Conservation (phyloP, 2,888 invertebrate species). For the Euplexia lucipara region DNA sequence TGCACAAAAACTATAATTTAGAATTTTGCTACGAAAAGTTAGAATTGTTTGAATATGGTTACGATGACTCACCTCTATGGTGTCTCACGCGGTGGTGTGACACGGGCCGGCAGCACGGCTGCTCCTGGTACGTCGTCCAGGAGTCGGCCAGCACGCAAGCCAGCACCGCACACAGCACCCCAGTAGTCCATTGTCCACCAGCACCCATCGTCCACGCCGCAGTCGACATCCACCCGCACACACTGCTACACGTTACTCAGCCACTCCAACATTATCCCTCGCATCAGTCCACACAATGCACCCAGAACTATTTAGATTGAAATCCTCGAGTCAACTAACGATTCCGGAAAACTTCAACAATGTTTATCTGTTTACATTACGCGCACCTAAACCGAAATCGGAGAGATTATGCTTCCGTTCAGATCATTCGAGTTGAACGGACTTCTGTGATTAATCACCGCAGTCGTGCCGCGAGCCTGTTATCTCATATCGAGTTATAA, state of each 20-base stretch:
- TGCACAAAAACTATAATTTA: conserved; percentile 53
- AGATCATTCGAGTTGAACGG: conserved; percentile 76
- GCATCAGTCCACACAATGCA: conserved; percentile 72
- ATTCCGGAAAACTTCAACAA: conserved; percentile 83
- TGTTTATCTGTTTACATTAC: conserved; percentile 86
- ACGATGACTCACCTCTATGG: conserved; percentile 90
- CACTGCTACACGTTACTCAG: conserved; percentile 69
- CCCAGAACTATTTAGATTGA: conserved; percentile 64
- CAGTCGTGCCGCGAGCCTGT: conserved; percentile 77
- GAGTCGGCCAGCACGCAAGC: conserved; percentile 91
- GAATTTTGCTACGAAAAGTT: conserved; percentile 28
- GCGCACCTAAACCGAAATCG: conserved; percentile 79
- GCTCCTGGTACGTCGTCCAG: conserved; percentile 92
- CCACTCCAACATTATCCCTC: conserved; percentile 69
- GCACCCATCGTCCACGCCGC: conserved; percentile 74
- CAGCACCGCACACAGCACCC: conserved; percentile 80
- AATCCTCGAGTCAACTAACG: conserved; percentile 79
- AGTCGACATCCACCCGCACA: conserved; percentile 77
- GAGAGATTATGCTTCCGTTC: conserved; percentile 80
- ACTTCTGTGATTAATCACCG: conserved; percentile 85
- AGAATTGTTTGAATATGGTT: conserved; percentile 8
- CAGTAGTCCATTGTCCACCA: conserved; percentile 77
- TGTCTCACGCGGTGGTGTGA: conserved; percentile 92
- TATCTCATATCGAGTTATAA: conserved; percentile 87
- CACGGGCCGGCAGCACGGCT: conserved; percentile 92